Evolutionary conservation across 64 coral and sea anemone genomes (phyloP).

Genomic region (Catalaphyllia jardinei): DNA sequence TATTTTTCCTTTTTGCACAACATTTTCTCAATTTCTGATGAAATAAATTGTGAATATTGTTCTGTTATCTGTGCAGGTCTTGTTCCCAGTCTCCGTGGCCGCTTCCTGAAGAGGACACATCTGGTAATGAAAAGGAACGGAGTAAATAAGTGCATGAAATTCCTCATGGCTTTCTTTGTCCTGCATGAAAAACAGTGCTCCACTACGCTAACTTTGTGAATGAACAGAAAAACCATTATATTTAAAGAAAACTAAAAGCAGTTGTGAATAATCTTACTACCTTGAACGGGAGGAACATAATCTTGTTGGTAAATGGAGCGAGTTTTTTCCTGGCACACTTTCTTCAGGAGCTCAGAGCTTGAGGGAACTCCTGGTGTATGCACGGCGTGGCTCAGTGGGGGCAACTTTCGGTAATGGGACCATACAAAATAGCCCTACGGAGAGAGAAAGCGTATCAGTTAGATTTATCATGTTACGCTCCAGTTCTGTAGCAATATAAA

Average conservation of each 20-base stretch:
- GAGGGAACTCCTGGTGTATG: not conserved
- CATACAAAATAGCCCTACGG: conserved; percentile 79
- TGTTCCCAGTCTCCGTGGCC: not conserved
- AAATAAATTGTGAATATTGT: not conserved
- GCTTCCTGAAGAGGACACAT: not conserved
- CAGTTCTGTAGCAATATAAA: too few relatives aligned
- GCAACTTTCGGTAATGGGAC: conserved; percentile 78
- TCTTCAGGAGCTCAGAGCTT: conserved; percentile 67
- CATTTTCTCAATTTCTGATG: not conserved
- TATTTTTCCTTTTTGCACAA: not conserved
- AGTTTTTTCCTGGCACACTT: conserved; percentile 79
- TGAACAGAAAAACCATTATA: not conserved
- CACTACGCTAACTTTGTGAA: not conserved
- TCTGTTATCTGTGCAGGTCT: not conserved
- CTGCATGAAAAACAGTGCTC: too few relatives aligned
- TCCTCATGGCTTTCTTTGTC: not conserved
- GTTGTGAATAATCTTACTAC: not conserved
- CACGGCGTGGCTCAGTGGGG: conserved; percentile 35
- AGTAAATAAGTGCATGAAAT: not conserved
- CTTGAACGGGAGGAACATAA: conserved; percentile 14
- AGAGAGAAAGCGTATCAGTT: not conserved
- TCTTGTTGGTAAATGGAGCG: conserved; percentile 85
- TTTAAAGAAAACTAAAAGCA: too few relatives aligned
- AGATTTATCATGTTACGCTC: not conserved
- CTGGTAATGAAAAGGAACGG: not conserved